phyloP scores from a whole-genome alignment of 1,140 invertebrate genomes.

The Hycleus cichorii region DNA sequence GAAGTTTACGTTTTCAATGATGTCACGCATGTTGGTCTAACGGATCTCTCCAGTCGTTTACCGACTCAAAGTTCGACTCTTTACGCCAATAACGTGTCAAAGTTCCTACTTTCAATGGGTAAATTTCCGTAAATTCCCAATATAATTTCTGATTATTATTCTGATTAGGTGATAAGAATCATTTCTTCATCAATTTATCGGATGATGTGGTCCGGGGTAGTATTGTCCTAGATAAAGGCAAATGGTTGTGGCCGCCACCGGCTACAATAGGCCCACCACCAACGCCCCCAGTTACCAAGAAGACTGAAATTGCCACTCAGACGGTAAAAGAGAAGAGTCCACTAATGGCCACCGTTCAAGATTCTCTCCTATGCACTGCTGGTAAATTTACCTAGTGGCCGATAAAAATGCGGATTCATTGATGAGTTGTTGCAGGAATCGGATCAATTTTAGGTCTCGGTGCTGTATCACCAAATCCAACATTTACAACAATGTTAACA shows the following conservation, averaged over 20 bases:
- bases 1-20: constrained; percentile 68
- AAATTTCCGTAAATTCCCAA: constrained; percentile 8
- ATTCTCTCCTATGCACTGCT: constrained; percentile 61
- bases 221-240: constrained; percentile 67
- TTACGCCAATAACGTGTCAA: constrained; percentile 87
- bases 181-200: constrained; percentile 71
- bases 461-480: constrained; percentile 67
- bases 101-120: constrained; percentile 76
- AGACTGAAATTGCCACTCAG: constrained; percentile 31
- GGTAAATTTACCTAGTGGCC: constrained; percentile 42
- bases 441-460: constrained; percentile 65
- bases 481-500: constrained; percentile 82
- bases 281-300: constrained; percentile 42
- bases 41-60: constrained; percentile 75
- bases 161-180: constrained; percentile 56
- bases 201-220: constrained; percentile 83
- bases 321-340: constrained; percentile 41
- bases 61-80: constrained; percentile 81
- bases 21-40: constrained; percentile 79
- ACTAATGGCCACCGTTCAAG: constrained; percentile 54
- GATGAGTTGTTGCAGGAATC: constrained; percentile 46
- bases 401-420: neutral
- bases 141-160: neutral
- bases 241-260: constrained; percentile 75
- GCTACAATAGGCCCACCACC: constrained; percentile 48